Conservation (phyloP, 2,797 vertebrate species). For the Mormyrus hasselquistii region DNA sequence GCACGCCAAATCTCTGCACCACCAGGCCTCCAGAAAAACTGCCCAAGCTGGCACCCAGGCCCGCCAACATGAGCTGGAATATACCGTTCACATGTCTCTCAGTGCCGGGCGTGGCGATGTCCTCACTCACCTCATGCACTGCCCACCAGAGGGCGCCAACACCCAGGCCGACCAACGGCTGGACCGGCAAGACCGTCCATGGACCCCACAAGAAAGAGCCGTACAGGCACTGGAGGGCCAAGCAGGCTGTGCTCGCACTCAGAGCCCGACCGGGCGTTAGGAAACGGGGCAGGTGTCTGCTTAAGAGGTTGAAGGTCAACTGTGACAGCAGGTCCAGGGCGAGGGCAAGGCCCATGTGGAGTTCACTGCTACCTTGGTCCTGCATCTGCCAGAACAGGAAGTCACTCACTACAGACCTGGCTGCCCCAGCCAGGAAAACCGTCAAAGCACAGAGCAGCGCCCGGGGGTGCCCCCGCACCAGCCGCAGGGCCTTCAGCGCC, state of each 20-base stretch:
- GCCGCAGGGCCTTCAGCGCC: slow-evolving; percentile 60
- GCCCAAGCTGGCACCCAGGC: slow-evolving; percentile 64
- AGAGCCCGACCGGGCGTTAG: slow-evolving; percentile 54
- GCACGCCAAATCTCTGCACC: slow-evolving; percentile 53
- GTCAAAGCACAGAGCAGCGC: slow-evolving; percentile 64
- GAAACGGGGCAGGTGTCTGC: slow-evolving; percentile 48
- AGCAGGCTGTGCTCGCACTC: slow-evolving; percentile 45
- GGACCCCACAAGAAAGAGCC: slow-evolving; percentile 75
- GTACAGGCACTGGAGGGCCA: slow-evolving; percentile 69
- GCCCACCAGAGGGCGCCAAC: slow-evolving; percentile 71
- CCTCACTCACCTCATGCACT: slow-evolving; percentile 51
- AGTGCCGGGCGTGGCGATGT: slow-evolving; percentile 59
- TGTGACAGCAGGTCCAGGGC: slow-evolving; percentile 65
- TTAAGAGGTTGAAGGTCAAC: slow-evolving; percentile 49
- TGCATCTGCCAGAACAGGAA: slow-evolving; percentile 87
- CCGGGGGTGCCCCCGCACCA: slow-evolving; percentile 57
- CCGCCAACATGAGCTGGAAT: slow-evolving; percentile 50
- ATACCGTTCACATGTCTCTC: slow-evolving; percentile 64
- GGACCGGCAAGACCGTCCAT: slow-evolving; percentile 68
- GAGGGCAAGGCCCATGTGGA: slow-evolving; percentile 71
- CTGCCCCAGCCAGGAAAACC: slow-evolving; percentile 52
- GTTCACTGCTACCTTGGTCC: slow-evolving; percentile 65
- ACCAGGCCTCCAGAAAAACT: slow-evolving; percentile 68
- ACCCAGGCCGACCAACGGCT: slow-evolving; percentile 66
- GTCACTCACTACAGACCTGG: slow-evolving; percentile 57